Percentiles rank a stretch among this genome's conserved stretches.
These are phyloP conservation scores for Zaprionus inermis DNA, from an alignment of 1,140 invertebrate species.

Conservation along the genomic window DNA sequence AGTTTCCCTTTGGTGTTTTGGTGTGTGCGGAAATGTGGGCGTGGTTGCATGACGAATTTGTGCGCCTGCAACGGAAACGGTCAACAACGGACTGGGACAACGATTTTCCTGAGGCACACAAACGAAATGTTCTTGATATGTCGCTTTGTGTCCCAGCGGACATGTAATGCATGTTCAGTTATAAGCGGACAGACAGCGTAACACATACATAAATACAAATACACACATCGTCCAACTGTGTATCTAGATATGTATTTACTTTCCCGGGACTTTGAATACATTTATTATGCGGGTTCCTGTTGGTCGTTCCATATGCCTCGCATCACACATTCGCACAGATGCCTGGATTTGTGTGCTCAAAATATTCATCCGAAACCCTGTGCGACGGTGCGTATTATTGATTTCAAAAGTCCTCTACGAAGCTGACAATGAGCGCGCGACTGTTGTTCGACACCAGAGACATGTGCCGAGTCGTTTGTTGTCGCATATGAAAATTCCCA, in stretches of 20 bases:
- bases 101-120: constrained; percentile 12
- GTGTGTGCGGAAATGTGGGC: constrained; percentile 58
- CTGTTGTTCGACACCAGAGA: not conserved
- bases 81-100: constrained; percentile 50
- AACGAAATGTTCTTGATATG: constrained; percentile 43
- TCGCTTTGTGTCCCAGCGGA: constrained; percentile 35
- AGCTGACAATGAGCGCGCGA: not conserved
- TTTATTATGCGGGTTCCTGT: constrained; percentile 8
- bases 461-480: constrained; percentile 2
- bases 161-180: constrained; percentile 8
- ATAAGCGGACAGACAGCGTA: not conserved
- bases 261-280: constrained; percentile 5
- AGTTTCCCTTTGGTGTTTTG: constrained; percentile 23
- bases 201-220: not conserved
- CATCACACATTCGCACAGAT: constrained; percentile 3
- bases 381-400: constrained; percentile 42
- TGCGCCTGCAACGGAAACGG: constrained; percentile 46
- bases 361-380: constrained; percentile 21
- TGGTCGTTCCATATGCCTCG: constrained; percentile 12
- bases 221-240: not conserved
- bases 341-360: not conserved
- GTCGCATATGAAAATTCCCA: constrained; percentile 28
- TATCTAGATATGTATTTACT: not conserved
- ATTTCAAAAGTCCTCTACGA: constrained; percentile 22
- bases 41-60: constrained; percentile 54